Evolutionary conservation across 2,888 invertebrate genomes (phyloP), one percentile per base, ranked within the genome.

Genomic region (Embidobia sp.): DNA sequence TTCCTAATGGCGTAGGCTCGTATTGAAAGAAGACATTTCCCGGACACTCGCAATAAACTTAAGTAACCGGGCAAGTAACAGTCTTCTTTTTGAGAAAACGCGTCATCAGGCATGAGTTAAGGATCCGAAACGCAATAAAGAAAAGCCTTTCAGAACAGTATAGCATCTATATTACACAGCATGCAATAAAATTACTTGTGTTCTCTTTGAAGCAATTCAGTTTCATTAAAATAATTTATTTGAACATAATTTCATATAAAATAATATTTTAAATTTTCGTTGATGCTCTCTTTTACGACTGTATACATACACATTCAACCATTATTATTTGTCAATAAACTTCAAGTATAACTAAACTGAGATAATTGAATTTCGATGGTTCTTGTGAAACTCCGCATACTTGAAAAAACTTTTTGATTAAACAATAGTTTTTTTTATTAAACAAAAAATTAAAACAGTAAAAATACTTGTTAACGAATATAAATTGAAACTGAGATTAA

Each of bases 181-280:
- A 19, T 22, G 42, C 37, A n/a, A n/a, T n/a, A n/a, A 13, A 2
- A 8, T 15, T 15, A 40, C 16, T 29, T 44, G 6, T 19, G 18
- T 44, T 31, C 53, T 29, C 19, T 31, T 42, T 19, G 13, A 42
- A 44, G 26, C 7, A 37, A 35, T 22, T 26, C 22, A 10, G 7
- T 53, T 22, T 22, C 37, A 11, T 8, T 37, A 8, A 53, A 53
- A 53, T 53, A 31, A 53, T 53, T 51, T 31, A 31, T 51, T 15
- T 15, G 10, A 3, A 10, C 31, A 1, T 31, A 49, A 29, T 86
- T 86, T 82, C 84, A 85, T 86, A 84, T n/a, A n/a, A n/a, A n/a
- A n/a, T n/a, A n/a, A n/a, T n/a, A n/a, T n/a, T n/a, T n/a, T n/a
- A n/a, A n/a, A n/a, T n/a, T n/a, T n/a, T n/a, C n/a, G n/a, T n/a